Base-by-base conservation (phyloP, 2,797 vertebrate species). In the Ctenopoma kingsleyae region DNA sequence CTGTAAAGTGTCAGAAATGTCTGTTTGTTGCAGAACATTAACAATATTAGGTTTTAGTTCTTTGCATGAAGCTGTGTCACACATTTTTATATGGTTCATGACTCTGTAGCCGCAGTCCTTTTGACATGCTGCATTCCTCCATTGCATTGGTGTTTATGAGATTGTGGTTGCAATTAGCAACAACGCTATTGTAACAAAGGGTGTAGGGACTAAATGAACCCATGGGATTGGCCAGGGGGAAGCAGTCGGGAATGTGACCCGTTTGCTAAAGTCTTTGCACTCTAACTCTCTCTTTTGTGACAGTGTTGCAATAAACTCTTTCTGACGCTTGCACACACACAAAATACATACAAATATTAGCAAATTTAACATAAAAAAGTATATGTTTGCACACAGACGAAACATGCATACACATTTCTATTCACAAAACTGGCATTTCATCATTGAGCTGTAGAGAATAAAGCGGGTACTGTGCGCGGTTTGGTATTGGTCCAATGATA, bases 81-180 rank as follows among this genome's bases (percentile, higher is more conserved):
- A 53, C 51, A 73, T 32, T 64, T 80, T 35, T 6, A 47, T 41
- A 66, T 35, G 67, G 67, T 52, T 50, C 48, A 17, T 69, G 64
- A 63, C 57, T 72, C 50, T 67, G 74, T 54, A 48, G 67, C 59
- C 46, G 76, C 48, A 53, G 48, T 74, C 20, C 30, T 32, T 80
- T 61, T 71, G 71, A 79, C 53, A 38, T 72, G 61, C 50, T 51
- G 46, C 41, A 77, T 80, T 67, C 65, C 56, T 80, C 32, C 51
- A 47, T 19, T 71, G 36, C 54, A 7, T 48, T 41, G 41, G 59
- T 40, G 74, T 61, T 74, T 67, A 80, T 66, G 55, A 19, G 43
- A 69, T 71, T 68, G 67, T 41, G 52, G 54, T 66, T 70, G 68
- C 87, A 78, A 87, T 89, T 89, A 88, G 80, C 65, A 76, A 82